Base-by-base conservation (phyloP, 2,113 vertebrate genomes). In the Sisor rabdophorus region DNA sequence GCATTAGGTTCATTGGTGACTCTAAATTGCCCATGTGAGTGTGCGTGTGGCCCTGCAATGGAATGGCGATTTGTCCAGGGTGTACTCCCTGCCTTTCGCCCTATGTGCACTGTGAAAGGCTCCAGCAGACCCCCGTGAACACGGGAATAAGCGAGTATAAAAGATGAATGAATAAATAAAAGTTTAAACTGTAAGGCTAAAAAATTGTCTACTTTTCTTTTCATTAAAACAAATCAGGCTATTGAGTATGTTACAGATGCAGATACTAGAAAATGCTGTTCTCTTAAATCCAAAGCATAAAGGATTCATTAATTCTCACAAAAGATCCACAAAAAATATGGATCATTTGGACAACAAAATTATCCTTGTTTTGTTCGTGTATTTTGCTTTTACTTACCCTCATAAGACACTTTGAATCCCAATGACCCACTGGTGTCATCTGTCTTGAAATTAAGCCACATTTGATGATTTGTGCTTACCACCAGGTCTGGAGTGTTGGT, bases 371-470 rank as follows among this genome's bases (percentile, higher is more conserved):
- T 32, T 15, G 50, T 32, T n/a, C 50, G 8, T 24, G 11, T 13
- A 22, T 36, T 54, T 59, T 10, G 26, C 28, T 72, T 3, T 30
- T 9, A 55, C 79, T 84, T 92, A 98, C 97, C 97, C 95, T 98
- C 94, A 0, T 94, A 99, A 0, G 94, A 93, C 24, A 97, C 96
- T 86, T 98, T 99, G 91, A 99, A 99, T 78, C 97, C 97, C 79
- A 95, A 84, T 40, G 95, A 93, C 79, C 98, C 96, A 73, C 94
- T 97, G 56, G 95, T 97, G 73, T 97, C 91, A 50, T 99, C 97
- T 0, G 97, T 99, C 91, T 97, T 96, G 89, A 99, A 98, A 80
- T 98, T 96, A 30, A 99, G 95, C 97, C 97, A 99, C 97, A 99
- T 98, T 89, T 98, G 97, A 84, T 98, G 94, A 84, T 95, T 94